Evolutionary conservation across 92 coral and sea anemone genomes (phyloP).

Genomic region (Montipora capitata): DNA sequence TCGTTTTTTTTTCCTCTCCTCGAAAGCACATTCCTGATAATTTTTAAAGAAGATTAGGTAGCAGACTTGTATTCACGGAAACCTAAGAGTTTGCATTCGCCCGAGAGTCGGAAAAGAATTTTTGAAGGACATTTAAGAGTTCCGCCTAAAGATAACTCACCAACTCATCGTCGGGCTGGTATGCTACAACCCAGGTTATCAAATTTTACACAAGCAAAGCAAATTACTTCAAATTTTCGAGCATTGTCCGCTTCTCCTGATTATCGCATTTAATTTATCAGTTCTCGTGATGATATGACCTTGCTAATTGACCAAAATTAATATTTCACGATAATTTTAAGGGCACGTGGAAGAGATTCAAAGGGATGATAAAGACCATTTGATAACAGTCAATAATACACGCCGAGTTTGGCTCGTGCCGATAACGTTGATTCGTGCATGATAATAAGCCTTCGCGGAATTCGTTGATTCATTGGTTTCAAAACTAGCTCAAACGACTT

Average conservation of each 20-base stretch:
- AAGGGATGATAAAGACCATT: constrained; percentile 10
- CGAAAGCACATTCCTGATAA: no score
- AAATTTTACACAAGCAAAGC: background rate
- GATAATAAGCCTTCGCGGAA: constrained; percentile 12
- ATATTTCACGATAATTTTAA: constrained; percentile 45
- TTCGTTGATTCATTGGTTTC: background rate
- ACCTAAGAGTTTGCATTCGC: no score
- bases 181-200: background rate
- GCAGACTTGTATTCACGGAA: no score
- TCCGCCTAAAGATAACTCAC: no score
- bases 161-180: background rate
- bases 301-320: constrained; percentile 46
- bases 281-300: constrained; percentile 53
- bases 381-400: constrained; percentile 15
- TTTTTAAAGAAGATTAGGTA: no score
- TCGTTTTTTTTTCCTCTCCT: background rate
- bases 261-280: constrained; percentile 24
- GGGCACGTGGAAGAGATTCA: constrained; percentile 59
- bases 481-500: no score
- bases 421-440: constrained; percentile 11
- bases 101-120: no score
- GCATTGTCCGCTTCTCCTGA: constrained; percentile 17
- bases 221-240: constrained; percentile 8
- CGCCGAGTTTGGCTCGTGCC: constrained; percentile 42
- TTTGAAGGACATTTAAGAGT: no score